Base-by-base conservation (phyloP, 2,888 invertebrate genomes). In the Amphipyra tragopoginis region DNA sequence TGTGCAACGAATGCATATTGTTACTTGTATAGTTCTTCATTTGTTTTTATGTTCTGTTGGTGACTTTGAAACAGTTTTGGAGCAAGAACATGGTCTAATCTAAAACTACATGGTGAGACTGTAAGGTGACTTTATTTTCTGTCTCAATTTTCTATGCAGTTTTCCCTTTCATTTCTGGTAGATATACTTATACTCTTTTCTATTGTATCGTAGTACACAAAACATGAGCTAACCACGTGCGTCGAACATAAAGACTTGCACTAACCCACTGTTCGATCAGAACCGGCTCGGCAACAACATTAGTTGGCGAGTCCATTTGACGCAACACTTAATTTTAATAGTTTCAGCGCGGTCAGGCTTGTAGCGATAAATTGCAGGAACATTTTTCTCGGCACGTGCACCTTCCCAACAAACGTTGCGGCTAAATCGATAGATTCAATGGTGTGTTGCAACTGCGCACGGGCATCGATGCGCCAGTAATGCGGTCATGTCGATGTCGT, bases 301-400 rank as follows among this genome's bases (percentile, higher is more conserved):
- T 51, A 53, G 55, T 65, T 60, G 26, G 62, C 69, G 38, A 64
- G 54, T 52, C 74, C 69, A 62, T 53, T 76, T 83, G 80, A 76
- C 75, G 82, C 81, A 86, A 86, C 74, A 57, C 63, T 72, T 78
- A 70, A 84, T 82, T 81, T 75, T 76, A 79, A 83, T 83, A 85
- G 75, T 83, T 86, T 81, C 80, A 84, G 84, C 63, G 82, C 85
- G 82, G 77, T 89, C 83, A 85, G 75, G 86, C 88, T 85, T 85
- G 87, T 84, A 69, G 78, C 80, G 72, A 60, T 58, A 72, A 80
- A 89, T 90, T 89, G 80, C 80, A 73, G 76, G 73, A 83, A 79
- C 65, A 82, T 79, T 88, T 87, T 87, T 88, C 86, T 83, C 76
- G 79, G 80, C 81, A 75, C 82, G 81, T 84, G 83, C 80, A 62